Base-by-base conservation (phyloP, 2,797 vertebrate species). In the Hoplostethus atlanticus region DNA sequence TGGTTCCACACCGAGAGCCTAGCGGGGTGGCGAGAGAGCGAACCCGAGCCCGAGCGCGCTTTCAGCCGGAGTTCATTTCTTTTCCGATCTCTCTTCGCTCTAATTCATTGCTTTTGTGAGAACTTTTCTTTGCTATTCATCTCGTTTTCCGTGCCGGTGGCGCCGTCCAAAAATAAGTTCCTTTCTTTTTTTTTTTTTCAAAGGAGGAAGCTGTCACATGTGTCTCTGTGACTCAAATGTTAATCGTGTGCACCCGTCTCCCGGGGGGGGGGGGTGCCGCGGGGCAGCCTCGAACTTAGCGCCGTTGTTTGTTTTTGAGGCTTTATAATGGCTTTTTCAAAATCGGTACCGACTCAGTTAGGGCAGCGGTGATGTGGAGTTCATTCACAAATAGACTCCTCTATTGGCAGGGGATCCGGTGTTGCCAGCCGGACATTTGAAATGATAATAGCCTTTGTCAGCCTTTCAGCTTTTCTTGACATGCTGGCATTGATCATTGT, bases 131-230 rank as follows among this genome's bases (percentile, higher is more conserved):
- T 1, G 74, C 61, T 80, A 59, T 80, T 85, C 55, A 81, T 90
- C 73, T 77, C 56, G 58, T 73, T 80, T 73, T 76, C 30, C 13
- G 44, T 54, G 86, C 89, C 83, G 40, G 60, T 51, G 78, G 84
- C 80, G 60, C 72, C 62, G 85, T 89, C 87, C 66, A 81, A 85
- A 87, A 91, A 90, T 90, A 91, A 75, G 62, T 74, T 48, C 34
- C 60, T 75, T 87, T 67, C 21, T 1, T 21, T 21, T 21, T 21
- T 21, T 21, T 21, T 21, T 1, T 21, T 21, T 21, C 83, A 76
- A 90, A 87, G 76, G n/a, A 28, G 38, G 73, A 72, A 76, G 70
- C 81, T 77, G 73, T 79, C 58, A 2, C 74, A 48, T 77, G 46
- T 76, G 79, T 79, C 66, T 78, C 46, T 73, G 71, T 84, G 83